These are phyloP conservation scores for Heliconius charithonia DNA, from an alignment of 2,888 invertebrate species.

Conservation along the genomic window DNA sequence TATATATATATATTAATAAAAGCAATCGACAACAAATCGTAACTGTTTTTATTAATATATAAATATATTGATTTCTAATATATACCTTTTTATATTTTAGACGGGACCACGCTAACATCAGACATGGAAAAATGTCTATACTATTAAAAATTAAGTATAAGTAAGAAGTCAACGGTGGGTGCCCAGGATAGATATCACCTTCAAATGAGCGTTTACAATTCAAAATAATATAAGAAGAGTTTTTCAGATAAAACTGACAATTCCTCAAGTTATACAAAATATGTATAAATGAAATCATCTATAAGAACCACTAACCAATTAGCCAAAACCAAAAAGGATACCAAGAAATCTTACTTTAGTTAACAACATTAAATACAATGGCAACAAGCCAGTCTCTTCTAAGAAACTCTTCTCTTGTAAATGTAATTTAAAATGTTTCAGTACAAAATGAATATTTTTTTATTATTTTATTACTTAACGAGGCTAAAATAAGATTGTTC, in stretches of 20 bases:
- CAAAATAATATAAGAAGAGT: neutral
- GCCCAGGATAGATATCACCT: neutral
- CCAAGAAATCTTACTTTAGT: too few relatives aligned
- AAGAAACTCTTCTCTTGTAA: neutral
- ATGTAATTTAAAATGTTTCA: neutral
- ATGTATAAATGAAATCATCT: neutral
- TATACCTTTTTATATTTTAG: neutral
- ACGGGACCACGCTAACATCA: neutral
- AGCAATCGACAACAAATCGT: too few relatives aligned
- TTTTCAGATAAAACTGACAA: neutral
- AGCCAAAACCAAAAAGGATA: neutral
- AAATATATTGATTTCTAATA: neutral
- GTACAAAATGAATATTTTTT: neutral
- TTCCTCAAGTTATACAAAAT: neutral
- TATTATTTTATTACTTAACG: neutral
- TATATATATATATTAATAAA: too few relatives aligned
- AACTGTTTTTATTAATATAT: too few relatives aligned
- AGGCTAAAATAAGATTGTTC: neutral
- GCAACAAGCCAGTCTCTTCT: neutral
- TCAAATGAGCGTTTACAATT: neutral
- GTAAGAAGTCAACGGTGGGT: neutral
- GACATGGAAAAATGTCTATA: neutral
- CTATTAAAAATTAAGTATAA: neutral
- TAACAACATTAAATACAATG: too few relatives aligned
- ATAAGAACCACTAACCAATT: neutral